Percentiles rank a stretch among this genome's conserved stretches.
These are phyloP conservation scores for Plusia festucae DNA, from an alignment of 2,888 invertebrate species.

Conservation along the genomic window DNA sequence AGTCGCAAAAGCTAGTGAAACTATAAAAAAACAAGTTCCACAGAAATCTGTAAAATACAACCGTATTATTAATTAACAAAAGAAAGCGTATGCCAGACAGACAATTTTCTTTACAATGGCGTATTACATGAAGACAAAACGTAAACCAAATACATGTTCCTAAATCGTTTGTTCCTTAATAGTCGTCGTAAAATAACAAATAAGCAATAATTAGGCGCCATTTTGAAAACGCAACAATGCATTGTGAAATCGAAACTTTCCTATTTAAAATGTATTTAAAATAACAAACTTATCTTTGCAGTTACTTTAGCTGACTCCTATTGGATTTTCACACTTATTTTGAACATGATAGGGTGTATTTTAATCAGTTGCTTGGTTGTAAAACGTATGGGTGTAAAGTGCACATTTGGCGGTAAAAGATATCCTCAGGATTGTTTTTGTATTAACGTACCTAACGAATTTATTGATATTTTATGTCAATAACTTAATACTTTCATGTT, in stretches of 20 bases:
- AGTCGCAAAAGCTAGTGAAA: neutral
- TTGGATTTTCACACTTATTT: constrained; percentile 14
- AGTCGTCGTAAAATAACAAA: constrained; percentile 59
- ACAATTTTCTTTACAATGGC: constrained; percentile 48
- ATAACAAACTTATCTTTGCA: constrained; percentile 23
- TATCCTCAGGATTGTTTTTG: constrained; percentile 27
- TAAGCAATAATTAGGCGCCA: constrained; percentile 65
- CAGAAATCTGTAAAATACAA: constrained; percentile 29
- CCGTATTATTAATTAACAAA: constrained; percentile 52
- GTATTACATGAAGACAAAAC: constrained; percentile 50
- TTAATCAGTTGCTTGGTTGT: neutral
- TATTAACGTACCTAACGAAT: constrained; percentile 11
- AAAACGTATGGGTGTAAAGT: constrained; percentile 15
- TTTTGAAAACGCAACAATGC: constrained; percentile 61
- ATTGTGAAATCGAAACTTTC: constrained; percentile 62
- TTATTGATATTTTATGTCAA: constrained; percentile 19
- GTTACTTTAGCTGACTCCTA: neutral
- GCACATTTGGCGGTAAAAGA: constrained; percentile 19
- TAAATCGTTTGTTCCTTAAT: constrained; percentile 60
- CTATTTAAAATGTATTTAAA: constrained; percentile 38
- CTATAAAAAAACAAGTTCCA: constrained; percentile 1
- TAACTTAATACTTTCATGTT: neutral
- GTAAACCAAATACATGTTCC: constrained; percentile 51
- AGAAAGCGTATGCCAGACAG: constrained; percentile 56
- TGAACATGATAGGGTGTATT: accelerated